A percentile compares a stretch with the other conserved stretches of the same genome.
phyloP scores from a whole-genome alignment of 2,888 invertebrate genomes.

The Automeris io region DNA sequence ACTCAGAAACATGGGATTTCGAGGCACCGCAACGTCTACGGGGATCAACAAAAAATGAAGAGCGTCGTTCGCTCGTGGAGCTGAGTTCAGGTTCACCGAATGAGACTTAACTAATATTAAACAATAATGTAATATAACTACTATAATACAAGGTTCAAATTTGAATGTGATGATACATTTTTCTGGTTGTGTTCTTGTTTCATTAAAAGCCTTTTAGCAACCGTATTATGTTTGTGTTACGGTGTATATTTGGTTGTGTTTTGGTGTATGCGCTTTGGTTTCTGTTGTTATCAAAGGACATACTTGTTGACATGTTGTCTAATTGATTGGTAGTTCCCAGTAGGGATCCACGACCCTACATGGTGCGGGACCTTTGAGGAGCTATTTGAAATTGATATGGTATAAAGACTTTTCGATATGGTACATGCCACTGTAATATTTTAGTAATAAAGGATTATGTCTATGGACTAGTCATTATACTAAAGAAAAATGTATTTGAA shows the following conservation, averaged over 20 bases:
- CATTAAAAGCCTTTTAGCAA: constrained; percentile 38
- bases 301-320: constrained; percentile 77
- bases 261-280: constrained; percentile 33
- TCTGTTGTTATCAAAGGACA: constrained; percentile 65
- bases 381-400: constrained; percentile 74
- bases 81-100: constrained; percentile 39
- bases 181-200: constrained; percentile 28
- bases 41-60: constrained; percentile 61
- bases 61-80: constrained; percentile 65
- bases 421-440: constrained; percentile 69
- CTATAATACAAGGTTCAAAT: constrained; percentile 27
- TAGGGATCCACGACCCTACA: constrained; percentile 63
- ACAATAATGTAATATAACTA: constrained; percentile 16
- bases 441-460: constrained; percentile 39
- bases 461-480: constrained; percentile 24
- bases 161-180: constrained; percentile 16
- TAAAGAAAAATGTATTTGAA: neutral
- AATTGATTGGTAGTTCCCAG: constrained; percentile 75
- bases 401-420: constrained; percentile 66
- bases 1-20: constrained; percentile 72
- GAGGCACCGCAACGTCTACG: constrained; percentile 74
- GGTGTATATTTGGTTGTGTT: constrained; percentile 49
- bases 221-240: constrained; percentile 51
- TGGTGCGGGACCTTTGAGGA: constrained; percentile 67
- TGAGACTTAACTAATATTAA: constrained; percentile 20